Percentiles rank a stretch among this genome's conserved stretches.
Evolutionary conservation across 2,797 vertebrate species (phyloP).

Genomic region (Amblyraja radiata): DNA sequence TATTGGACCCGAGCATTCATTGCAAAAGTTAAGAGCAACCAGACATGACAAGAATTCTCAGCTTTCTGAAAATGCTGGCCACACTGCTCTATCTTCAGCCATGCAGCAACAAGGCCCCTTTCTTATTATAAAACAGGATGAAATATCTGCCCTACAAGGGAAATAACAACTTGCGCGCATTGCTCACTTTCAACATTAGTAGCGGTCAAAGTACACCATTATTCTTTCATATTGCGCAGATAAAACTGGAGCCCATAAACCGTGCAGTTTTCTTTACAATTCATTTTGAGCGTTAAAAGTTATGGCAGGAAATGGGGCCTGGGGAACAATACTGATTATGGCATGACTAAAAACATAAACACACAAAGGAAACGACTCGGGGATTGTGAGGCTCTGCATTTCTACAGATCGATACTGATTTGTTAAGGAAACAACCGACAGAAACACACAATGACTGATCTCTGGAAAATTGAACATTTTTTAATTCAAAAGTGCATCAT

Average conservation of each 20-base stretch:
- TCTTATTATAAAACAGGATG: background rate
- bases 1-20: background rate
- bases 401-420: background rate
- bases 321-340: slow-evolving; percentile 30
- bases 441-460: background rate
- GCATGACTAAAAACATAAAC: slow-evolving; percentile 12
- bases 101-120: background rate
- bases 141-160: background rate
- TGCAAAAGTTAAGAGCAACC: background rate
- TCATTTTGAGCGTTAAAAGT: background rate
- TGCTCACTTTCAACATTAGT: background rate
- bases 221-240: background rate
- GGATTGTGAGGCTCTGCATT: background rate
- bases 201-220: background rate
- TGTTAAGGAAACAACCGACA: background rate
- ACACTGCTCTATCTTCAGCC: background rate
- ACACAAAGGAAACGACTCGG: background rate
- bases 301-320: background rate
- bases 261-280: slow-evolving; percentile 10
- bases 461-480: background rate
- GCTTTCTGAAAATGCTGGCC: background rate
- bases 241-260: background rate
- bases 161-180: background rate
- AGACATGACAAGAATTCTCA: background rate
- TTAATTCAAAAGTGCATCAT: background rate